A percentile compares a stretch with the other conserved stretches of the same genome.
These are phyloP conservation scores for Drosophila yooni DNA, from an alignment of 2,888 invertebrate species.

Conservation along the genomic window DNA sequence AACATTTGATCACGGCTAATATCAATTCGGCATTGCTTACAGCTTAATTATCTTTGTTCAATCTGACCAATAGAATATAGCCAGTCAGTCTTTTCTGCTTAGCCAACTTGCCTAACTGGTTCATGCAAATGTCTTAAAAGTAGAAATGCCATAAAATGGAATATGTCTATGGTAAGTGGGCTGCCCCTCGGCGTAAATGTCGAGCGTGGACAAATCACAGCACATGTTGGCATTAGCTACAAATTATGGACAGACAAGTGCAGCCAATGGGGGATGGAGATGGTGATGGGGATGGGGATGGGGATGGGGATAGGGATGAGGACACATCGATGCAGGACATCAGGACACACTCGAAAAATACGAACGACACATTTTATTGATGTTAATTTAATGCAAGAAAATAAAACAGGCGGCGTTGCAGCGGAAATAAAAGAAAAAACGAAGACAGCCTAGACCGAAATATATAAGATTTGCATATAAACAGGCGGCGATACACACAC, in stretches of 20 bases:
- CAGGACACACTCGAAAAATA: constrained; percentile 39
- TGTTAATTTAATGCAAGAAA: constrained; percentile 82
- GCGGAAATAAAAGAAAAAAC: constrained; percentile 61
- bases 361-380: constrained; percentile 79
- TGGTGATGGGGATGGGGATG: background rate
- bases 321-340: constrained; percentile 39
- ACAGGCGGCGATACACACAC: constrained; percentile 61
- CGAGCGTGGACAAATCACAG: constrained; percentile 67
- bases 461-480: constrained; percentile 80
- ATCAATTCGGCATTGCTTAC: background rate
- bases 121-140: constrained; percentile 44
- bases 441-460: constrained; percentile 59
- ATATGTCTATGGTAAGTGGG: constrained; percentile 15
- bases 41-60: background rate
- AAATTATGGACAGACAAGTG: constrained; percentile 69
- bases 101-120: background rate
- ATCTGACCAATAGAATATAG: background rate
- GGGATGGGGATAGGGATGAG: background rate
- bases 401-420: constrained; percentile 71
- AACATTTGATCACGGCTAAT: background rate
- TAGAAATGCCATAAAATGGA: constrained; percentile 10
- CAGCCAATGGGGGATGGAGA: constrained; percentile 19
- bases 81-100: background rate
- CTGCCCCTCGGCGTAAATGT: constrained; percentile 24
- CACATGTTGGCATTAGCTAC: constrained; percentile 74